These are phyloP conservation scores for Mythimna ferrago DNA, from an alignment of 2,888 invertebrate genomes.

Conservation along the genomic window DNA sequence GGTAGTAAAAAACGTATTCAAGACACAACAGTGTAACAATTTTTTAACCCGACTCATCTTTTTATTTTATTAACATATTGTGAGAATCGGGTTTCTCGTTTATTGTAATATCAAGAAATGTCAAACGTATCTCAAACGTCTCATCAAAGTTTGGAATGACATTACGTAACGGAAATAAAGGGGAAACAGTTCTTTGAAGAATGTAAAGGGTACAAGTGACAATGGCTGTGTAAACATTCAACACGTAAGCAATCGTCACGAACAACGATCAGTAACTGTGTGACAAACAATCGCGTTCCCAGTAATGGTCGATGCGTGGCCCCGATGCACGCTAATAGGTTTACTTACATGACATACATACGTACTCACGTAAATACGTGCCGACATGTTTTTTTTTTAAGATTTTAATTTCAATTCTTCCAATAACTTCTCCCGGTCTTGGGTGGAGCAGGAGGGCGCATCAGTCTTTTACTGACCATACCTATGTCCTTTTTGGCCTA, in stretches of 20 bases:
- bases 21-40: background rate
- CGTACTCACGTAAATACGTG: constrained; percentile 13
- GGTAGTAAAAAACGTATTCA: too few species aligned
- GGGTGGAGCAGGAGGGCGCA: too few species aligned
- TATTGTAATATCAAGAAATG: constrained; percentile 15
- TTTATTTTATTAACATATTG: constrained; percentile 35
- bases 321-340: constrained; percentile 78
- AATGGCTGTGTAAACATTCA: constrained; percentile 72
- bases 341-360: constrained; percentile 69
- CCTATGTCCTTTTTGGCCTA: too few species aligned
- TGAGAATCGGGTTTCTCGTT: constrained; percentile 41
- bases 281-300: constrained; percentile 77
- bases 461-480: too few species aligned
- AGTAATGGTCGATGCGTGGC: constrained; percentile 75
- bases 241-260: constrained; percentile 61
- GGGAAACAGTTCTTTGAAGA: constrained; percentile 70
- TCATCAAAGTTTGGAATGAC: constrained; percentile 40
- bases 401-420: too few species aligned
- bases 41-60: constrained; percentile 14
- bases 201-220: constrained; percentile 65
- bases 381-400: constrained; percentile 7
- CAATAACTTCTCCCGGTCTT: too few species aligned
- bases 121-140: constrained; percentile 12
- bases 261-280: constrained; percentile 60
- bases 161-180: constrained; percentile 34